Base-by-base conservation (phyloP, 1,140 invertebrate genomes). In the Zaprionus ornatus region DNA sequence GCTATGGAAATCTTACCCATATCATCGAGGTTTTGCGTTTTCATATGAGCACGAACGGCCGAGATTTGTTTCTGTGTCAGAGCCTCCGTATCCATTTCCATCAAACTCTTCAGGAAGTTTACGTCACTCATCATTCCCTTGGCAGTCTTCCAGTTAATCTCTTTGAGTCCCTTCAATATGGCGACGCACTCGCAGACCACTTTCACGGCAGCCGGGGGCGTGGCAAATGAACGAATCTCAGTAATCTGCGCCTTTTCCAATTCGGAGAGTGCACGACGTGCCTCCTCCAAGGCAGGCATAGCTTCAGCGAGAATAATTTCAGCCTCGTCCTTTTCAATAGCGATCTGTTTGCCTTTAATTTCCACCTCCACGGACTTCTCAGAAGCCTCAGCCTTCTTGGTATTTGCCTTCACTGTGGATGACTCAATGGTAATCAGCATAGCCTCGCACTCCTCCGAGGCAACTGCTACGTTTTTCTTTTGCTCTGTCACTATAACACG, bases 81-180 rank as follows among this genome's bases (percentile, higher is more conserved):
- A 13, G 94, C 93, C 79, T 98, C 96, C 69, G 96, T 96, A 90
- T 98, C 96, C 95, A 98, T 96, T 83, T 98, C 96, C 93, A 96
- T 96, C 3, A 98, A 92, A 27, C 93, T 94, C 72, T 94, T 94
- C 3, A 98, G 90, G 91, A 98, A 98, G 91, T 95, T 97, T 0
- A 97, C 96, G 91, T 98, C 97, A 0, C 96, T 95, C 97, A 98
- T 98, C 95, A 98, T 96, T 13, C 94, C 96, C 88, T 97, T 98
- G 0, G 97, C 97, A 13, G 95, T 95, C 93, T 98, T 98, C 97
- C 97, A 98, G 42, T 95, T 96, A 0, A 98, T 95, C 55, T 98
- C 97, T 77, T 96, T 97, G 10, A 95, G 94, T 1, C 96, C 96
- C 75, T 95, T 94, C 19, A 98, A 94, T 60, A 98, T 97, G 0